Evolutionary conservation across 2,888 invertebrate genomes (phyloP), one percentile per base, ranked within the genome.

Genomic region (Aphrophora alni): DNA sequence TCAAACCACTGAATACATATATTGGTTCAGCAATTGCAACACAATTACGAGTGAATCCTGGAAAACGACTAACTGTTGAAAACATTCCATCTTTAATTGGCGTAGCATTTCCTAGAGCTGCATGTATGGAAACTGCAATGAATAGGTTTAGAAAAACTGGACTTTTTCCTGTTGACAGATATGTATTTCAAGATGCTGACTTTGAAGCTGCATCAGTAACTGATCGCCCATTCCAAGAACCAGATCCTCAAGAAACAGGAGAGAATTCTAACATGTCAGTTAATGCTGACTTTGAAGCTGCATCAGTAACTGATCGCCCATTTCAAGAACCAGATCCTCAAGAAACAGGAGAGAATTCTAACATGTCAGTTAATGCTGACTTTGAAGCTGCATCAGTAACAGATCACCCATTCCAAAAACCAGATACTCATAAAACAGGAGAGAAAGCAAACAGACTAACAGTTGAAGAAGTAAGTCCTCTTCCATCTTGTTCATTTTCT

Each of bases 111-210:
- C 59, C 73, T 38, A 80, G 69, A 51, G 80, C 59, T 76, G 77
- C 77, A 70, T 69, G 33, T 24, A 80, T 80, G 77, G 27, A 27
- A 26, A 71, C 71, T 70, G 75, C 77, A 68, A 70, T 80, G 14
- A 80, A 80, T 80, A 44, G 73, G 71, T 78, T 81, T 33, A 70
- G 77, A 69, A 27, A 7, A 21, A 77, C 69, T 77, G 80, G 38
- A 1, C 69, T 38, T 14, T 73, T 76, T 26, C 51, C 80, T 21
- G 72, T 81, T n/a, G 70, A 83, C 74, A 25, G 81, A 25, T 38
- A 83, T 72, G 77, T 81, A 25, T 78, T 81, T 51, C 38, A 33
- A 17, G 81, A 81, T 69, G 72, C 71, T 73, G 73, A 72, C 1
- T 81, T 81, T 81, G 68, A 68, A 68, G 68, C 68, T 68, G 68